Percentiles rank a stretch among this genome's conserved stretches.
Conservation (phyloP, 2,113 vertebrate species). For the Tetrax tetrax region DNA sequence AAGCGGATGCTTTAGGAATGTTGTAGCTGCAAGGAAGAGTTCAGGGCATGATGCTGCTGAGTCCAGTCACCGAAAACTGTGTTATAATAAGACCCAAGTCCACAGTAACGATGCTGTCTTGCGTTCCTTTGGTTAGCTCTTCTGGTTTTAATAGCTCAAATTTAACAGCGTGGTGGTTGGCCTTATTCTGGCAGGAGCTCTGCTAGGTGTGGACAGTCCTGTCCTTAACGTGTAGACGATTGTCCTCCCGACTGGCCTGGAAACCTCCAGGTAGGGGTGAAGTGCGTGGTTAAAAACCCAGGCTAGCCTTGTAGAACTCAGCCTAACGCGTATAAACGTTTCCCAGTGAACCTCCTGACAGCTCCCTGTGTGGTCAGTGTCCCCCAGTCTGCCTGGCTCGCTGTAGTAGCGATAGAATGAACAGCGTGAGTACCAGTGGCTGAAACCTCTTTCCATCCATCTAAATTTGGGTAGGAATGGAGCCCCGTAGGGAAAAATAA, state of each 20-base stretch:
- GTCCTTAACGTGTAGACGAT: not conserved
- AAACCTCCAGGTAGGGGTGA: not conserved
- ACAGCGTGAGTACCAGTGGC: not conserved
- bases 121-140: not conserved
- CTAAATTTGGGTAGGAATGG: slow-evolving; percentile 39
- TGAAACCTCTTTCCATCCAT: slow-evolving; percentile 24
- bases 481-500: slow-evolving; percentile 21
- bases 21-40: not conserved
- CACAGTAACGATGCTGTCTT: not conserved
- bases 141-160: not conserved
- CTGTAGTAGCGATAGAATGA: not conserved
- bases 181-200: not conserved
- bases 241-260: not conserved
- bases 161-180: not conserved
- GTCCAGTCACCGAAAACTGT: not conserved
- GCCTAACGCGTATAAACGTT: not conserved
- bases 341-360: not conserved
- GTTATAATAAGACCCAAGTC: not conserved
- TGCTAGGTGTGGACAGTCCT: not conserved
- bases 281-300: not conserved
- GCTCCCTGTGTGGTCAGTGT: not conserved
- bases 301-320: not conserved
- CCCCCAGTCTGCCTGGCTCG: not conserved
- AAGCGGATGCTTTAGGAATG: not conserved
- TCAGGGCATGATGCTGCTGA: not conserved